These are phyloP conservation scores for Ormia ochracea DNA, from an alignment of 2,888 invertebrate genomes.

Conservation along the genomic window DNA sequence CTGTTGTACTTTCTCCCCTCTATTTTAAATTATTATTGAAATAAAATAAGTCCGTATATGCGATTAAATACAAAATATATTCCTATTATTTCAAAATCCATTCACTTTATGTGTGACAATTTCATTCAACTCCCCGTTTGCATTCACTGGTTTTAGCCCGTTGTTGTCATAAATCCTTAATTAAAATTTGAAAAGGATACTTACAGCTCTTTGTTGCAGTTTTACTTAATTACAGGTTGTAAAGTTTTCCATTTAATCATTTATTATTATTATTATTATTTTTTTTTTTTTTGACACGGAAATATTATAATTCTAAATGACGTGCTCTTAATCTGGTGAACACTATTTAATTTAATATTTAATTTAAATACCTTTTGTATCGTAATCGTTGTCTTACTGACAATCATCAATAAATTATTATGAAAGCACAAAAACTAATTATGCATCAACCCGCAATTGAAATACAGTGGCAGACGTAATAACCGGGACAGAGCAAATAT, in stretches of 20 bases:
- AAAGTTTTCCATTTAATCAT: constrained; percentile 8
- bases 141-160: constrained; percentile 11
- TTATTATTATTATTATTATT: too few species aligned
- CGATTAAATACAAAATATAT: background rate
- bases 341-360: constrained; percentile 19
- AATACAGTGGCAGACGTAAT: background rate
- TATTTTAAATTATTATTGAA: too few species aligned
- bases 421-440: background rate
- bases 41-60: background rate
- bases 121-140: background rate
- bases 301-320: background rate
- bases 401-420: background rate
- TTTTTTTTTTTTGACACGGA: background rate
- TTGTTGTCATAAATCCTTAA: constrained; percentile 4
- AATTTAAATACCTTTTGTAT: too few species aligned
- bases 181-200: constrained; percentile 17
- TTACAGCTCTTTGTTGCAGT: background rate
- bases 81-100: background rate
- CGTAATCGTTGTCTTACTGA: background rate
- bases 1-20: too few species aligned
- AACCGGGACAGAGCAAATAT: background rate
- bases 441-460: background rate
- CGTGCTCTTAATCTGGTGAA: constrained; percentile 12
- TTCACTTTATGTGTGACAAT: background rate
- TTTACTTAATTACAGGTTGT: background rate